phyloP scores from a whole-genome alignment of 2,113 vertebrate genomes.

The Nothobranchius kuhntae region DNA sequence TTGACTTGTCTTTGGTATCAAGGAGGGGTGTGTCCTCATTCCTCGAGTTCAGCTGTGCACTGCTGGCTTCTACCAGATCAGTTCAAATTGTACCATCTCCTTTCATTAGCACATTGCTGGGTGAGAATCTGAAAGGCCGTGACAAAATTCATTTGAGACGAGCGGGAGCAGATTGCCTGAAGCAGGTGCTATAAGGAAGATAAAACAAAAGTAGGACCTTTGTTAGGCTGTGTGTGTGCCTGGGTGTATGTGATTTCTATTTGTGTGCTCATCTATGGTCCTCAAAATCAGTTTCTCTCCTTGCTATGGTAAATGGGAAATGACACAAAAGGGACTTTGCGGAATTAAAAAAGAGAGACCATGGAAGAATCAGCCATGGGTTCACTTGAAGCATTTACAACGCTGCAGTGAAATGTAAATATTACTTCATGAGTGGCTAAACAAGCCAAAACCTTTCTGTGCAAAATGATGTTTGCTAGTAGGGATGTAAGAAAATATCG shows the following conservation, averaged over 20 bases:
- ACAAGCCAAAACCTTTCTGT: conserved; percentile 68
- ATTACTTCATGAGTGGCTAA: conserved; percentile 74
- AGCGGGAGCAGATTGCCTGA: conserved; percentile 89
- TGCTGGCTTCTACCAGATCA: conserved; percentile 94
- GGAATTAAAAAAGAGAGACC: conserved; percentile 19
- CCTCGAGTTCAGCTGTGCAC: conserved; percentile 89
- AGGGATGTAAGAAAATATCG: too few relatives aligned
- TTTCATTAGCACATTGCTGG: conserved; percentile 94
- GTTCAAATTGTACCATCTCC: conserved; percentile 97
- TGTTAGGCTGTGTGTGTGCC: conserved; percentile 57
- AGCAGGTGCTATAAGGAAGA: conserved; percentile 93
- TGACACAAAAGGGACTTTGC: conserved; percentile 65
- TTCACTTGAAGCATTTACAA: conserved; percentile 53
- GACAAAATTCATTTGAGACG: conserved; percentile 97
- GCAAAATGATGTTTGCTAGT: conserved; percentile 34
- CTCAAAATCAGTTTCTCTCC: conserved; percentile 67
- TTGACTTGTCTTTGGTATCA: conserved; percentile 83
- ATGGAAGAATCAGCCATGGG: conserved; percentile 32
- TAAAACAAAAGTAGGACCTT: conserved; percentile 83
- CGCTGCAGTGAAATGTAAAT: conserved; percentile 73
- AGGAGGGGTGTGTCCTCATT: conserved; percentile 66
- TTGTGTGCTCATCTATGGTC: conserved; percentile 38
- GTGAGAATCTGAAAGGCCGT: conserved; percentile 93
- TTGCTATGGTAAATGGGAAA: conserved; percentile 71
- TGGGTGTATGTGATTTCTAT: conserved; percentile 21